Evolutionary conservation across 2,113 vertebrate species (phyloP), one percentile per base, ranked within the genome.

Genomic region (Rallus limicola): DNA sequence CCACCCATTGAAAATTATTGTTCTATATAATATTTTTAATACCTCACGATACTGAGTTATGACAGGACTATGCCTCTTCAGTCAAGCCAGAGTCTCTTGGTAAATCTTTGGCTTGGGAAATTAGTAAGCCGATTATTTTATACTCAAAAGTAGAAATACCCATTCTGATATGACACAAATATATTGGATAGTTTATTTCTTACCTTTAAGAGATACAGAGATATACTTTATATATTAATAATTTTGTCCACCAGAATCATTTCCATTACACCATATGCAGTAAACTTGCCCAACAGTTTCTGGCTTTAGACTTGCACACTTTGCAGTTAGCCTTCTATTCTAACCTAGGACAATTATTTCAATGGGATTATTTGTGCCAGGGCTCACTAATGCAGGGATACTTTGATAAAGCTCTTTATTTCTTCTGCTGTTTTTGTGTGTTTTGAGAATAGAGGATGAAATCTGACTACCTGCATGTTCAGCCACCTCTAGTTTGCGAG

Each of bases 341-440:
- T 75, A 64, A 83, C 5, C 13, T 33, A 88, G 53, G 42, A 74
- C 64, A 82, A 82, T 53, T 1, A 81, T 74, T 86, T 90, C 60
- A 94, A 77, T 53, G 34, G 79, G 60, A 75, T 67, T 95, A 82
- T 78, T 94, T 92, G 40, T 93, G 68, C 36, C 42, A 68, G 26
- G 65, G 20, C 14, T 68, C 31, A 62, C 69, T 56, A 76, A 52
- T 33, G 58, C 48, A 36, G 38, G 16, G 44, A 46, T 56, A 38
- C 46, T 85, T 92, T 67, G 36, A 80, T 77, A 67, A 92, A 69
- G 20, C 13, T 76, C 34, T 74, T 80, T 93, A 70, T 36, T 77
- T 62, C 11, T 75, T 83, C 21, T 1, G 5, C 15, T 76, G 24
- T 65, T 91, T 69, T 59, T 62, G 7, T 40, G n/a, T 2, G 1